Evolutionary conservation across 2,113 vertebrate genomes (phyloP).

Genomic region (Xiphorhynchus elegans): DNA sequence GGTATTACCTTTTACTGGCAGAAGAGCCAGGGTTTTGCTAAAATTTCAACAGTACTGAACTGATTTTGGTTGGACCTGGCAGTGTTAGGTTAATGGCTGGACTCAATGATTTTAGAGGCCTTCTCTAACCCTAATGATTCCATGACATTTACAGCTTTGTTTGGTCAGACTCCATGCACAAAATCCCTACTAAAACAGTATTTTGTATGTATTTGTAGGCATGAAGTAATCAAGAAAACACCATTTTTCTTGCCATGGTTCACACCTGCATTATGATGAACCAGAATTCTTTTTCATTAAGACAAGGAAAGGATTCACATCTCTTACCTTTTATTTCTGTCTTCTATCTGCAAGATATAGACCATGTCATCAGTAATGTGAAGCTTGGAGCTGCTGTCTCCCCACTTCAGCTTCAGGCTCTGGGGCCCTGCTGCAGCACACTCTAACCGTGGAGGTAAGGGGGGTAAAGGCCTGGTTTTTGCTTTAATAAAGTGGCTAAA

Average conservation of each 20-base stretch:
- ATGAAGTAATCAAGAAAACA: not conserved
- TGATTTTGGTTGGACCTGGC: not conserved
- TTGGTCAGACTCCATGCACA: not conserved
- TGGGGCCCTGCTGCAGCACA: conserved; percentile 93
- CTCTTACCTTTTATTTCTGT: conserved; percentile 90
- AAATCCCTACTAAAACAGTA: not conserved
- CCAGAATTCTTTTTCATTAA: not conserved
- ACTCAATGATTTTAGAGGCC: not conserved
- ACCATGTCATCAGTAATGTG: conserved; percentile 82
- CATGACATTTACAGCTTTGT: not conserved
- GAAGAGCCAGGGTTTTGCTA: not conserved
- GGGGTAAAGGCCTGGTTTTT: conserved; percentile 91
- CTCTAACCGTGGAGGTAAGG: conserved; percentile 90
- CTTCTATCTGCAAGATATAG: conserved; percentile 93
- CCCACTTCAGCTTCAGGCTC: conserved; percentile 98
- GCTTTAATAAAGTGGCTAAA: conserved; percentile 84
- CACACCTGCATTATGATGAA: not conserved
- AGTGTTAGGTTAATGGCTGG: not conserved
- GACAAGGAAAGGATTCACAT: not conserved
- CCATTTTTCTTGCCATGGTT: not conserved
- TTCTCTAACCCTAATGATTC: not conserved
- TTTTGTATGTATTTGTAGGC: not conserved
- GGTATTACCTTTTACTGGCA: not conserved
- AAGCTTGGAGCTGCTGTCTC: conserved; percentile 83
- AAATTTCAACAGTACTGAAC: not conserved